Percentiles rank a stretch among this genome's conserved stretches.
These are phyloP conservation scores for Heterohyrax brucei DNA, from an alignment of 2,797 vertebrate species.

Conservation along the genomic window DNA sequence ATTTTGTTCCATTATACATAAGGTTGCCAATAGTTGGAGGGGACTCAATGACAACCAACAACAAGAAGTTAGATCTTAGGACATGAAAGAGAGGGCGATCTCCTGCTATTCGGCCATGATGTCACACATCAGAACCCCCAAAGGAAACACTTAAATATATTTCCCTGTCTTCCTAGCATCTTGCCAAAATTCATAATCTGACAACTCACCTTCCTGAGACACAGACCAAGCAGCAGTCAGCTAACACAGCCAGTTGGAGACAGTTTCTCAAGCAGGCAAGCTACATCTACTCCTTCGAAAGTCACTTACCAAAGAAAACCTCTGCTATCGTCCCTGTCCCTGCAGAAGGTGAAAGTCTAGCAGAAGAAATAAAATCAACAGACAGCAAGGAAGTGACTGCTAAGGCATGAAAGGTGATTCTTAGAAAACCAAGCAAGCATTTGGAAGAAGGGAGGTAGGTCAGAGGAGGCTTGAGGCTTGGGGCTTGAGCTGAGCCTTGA, in stretches of 20 bases:
- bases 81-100: neutral
- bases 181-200: neutral
- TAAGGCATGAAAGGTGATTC: neutral
- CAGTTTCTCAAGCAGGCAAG: neutral
- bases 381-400: neutral
- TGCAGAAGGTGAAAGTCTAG: neutral
- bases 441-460: neutral
- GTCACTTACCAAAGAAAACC: neutral
- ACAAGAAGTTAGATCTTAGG: neutral
- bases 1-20: neutral
- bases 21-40: neutral
- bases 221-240: neutral
- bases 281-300: neutral
- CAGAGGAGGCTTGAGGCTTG: neutral
- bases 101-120: neutral
- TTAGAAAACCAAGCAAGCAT: neutral
- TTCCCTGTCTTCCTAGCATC: neutral
- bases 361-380: neutral
- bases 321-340: neutral
- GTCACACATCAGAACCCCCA: neutral
- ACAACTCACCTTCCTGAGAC: fast-evolving
- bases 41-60: neutral
- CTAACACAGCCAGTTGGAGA: neutral
- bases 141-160: neutral
- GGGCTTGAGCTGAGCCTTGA: neutral